These are phyloP conservation scores for Ceuthmochares aereus DNA, from an alignment of 2,113 vertebrate species.

Conservation along the genomic window DNA sequence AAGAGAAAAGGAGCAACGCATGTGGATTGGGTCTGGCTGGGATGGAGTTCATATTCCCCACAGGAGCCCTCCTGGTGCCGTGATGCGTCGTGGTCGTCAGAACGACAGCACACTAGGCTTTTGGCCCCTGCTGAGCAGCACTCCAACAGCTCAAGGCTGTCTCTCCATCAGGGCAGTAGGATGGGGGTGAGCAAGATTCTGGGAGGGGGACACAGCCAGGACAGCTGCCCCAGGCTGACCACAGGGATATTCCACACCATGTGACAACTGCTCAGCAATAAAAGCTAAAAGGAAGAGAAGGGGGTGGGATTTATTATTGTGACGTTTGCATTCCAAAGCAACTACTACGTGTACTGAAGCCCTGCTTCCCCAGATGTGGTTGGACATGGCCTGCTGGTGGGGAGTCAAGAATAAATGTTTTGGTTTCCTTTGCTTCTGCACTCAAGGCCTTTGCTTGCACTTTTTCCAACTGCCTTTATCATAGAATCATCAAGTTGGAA, in stretches of 20 bases:
- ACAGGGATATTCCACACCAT: neutral
- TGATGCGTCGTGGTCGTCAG: neutral
- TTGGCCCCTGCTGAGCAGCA: neutral
- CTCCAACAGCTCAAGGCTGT: neutral
- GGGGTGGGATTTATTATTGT: fast-evolving
- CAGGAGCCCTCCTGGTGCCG: neutral
- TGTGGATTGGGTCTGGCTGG: neutral
- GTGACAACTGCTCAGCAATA: neutral
- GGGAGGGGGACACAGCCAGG: neutral
- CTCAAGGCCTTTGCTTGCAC: fast-evolving
- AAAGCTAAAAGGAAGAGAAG: neutral
- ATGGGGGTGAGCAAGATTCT: neutral
- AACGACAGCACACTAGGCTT: neutral
- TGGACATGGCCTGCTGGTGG: neutral
- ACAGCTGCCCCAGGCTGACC: neutral
- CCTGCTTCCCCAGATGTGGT: neutral
- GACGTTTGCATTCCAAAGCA: neutral
- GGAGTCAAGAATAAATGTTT: neutral
- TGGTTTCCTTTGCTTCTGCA: neutral
- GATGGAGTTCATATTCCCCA: neutral
- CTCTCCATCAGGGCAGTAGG: neutral
- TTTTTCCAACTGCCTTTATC: neutral
- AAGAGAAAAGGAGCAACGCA: neutral
- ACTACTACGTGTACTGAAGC: fast-evolving
- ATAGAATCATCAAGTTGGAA: too few species aligned